Evolutionary conservation across 2,797 vertebrate species (phyloP).

Genomic region (Acanthurus lineatus): DNA sequence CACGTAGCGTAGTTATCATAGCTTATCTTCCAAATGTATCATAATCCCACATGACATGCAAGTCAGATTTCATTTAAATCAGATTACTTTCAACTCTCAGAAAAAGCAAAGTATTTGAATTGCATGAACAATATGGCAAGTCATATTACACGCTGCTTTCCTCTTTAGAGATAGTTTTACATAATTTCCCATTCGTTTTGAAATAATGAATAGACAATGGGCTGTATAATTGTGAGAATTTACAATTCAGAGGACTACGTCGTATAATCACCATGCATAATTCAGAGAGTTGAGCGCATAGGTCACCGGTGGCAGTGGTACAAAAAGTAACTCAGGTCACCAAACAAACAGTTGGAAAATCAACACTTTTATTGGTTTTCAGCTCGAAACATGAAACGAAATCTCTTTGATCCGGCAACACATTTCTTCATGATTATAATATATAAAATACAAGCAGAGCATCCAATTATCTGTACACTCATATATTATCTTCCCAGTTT

Average conservation of each 20-base stretch:
- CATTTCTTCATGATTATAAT: conserved; percentile 37
- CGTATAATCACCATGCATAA: conserved; percentile 85
- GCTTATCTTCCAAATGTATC: conserved; percentile 80
- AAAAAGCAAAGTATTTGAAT: conserved; percentile 86
- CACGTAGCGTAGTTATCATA: conserved; percentile 73
- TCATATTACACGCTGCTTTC: conserved; percentile 86
- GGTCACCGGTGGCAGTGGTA: conserved; percentile 74
- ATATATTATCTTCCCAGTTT: conserved; percentile 38
- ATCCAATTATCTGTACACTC: conserved; percentile 44
- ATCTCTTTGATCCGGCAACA: conserved; percentile 38
- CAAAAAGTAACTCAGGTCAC: conserved; percentile 72
- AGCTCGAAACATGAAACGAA: conserved; percentile 29
- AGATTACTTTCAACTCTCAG: conserved; percentile 83
- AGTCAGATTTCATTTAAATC: conserved; percentile 84
- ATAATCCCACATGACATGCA: conserved; percentile 80
- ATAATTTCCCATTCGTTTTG: conserved; percentile 87
- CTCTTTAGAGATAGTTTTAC: conserved; percentile 89
- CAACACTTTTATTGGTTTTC: conserved; percentile 43
- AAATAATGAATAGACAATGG: conserved; percentile 91
- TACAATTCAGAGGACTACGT: conserved; percentile 86
- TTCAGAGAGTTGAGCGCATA: conserved; percentile 73
- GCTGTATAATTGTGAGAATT: conserved; percentile 87
- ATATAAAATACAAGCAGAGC: conserved; percentile 24
- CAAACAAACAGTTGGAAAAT: conserved; percentile 63
- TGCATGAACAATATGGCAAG: conserved; percentile 89